These are phyloP conservation scores for Thunnus albacares DNA, from an alignment of 2,797 vertebrate species.

Conservation along the genomic window DNA sequence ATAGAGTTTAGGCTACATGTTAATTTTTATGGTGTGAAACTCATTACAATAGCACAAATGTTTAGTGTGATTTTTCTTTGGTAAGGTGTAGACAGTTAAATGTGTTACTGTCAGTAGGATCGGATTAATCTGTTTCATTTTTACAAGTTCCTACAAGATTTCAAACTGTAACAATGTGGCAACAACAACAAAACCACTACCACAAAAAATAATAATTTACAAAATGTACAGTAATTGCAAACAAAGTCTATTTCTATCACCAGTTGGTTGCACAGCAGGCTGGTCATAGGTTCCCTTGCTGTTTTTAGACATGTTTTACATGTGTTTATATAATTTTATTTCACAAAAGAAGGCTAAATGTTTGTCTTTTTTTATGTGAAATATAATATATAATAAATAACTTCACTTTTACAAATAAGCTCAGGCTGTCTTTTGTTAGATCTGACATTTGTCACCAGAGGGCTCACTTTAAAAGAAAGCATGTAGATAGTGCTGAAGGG, in stretches of 20 bases:
- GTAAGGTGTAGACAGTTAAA: neutral
- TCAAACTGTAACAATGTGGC: too few relatives aligned
- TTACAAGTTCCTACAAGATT: too few relatives aligned
- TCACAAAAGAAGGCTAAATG: neutral
- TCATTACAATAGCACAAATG: neutral
- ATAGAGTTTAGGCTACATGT: neutral
- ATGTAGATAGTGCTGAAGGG: neutral
- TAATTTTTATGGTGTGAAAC: neutral
- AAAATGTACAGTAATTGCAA: too few relatives aligned
- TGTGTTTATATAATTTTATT: neutral
- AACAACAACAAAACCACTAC: too few relatives aligned
- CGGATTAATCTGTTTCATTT: too few relatives aligned
- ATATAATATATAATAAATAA: too few relatives aligned
- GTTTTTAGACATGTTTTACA: neutral
- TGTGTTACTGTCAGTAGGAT: neutral
- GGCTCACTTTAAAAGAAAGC: constrained; percentile 45
- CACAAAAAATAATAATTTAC: too few relatives aligned
- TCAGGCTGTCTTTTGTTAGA: constrained; percentile 26
- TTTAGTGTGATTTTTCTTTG: neutral
- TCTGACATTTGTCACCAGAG: constrained; percentile 51
- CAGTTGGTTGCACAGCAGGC: neutral
- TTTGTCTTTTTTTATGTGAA: neutral
- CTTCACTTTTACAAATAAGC: neutral
- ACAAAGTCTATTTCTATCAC: too few relatives aligned
- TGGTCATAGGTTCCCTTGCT: neutral